Evolutionary conservation across 1,140 invertebrate genomes (phyloP).

Genomic region (Mercenaria mercenaria): DNA sequence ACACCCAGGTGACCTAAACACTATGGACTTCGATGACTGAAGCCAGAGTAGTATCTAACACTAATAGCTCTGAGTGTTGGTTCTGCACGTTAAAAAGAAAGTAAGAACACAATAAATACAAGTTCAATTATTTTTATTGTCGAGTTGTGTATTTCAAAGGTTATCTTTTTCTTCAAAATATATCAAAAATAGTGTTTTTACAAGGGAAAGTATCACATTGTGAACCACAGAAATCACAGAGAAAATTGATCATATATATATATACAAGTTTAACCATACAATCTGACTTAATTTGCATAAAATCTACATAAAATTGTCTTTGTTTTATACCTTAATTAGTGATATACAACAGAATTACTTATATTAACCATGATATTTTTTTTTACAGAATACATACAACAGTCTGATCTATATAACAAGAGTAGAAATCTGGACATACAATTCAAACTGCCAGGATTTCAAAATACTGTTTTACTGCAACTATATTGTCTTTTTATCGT

Average conservation of each 20-base stretch:
- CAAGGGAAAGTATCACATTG: background rate
- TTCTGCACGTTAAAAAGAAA: too few species aligned
- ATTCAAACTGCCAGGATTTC: too few species aligned
- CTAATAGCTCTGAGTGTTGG: too few species aligned
- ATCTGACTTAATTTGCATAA: background rate
- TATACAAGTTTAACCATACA: background rate
- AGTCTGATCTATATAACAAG: background rate
- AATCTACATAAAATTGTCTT: background rate
- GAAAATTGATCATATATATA: background rate
- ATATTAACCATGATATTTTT: background rate
- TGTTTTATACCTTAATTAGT: background rate
- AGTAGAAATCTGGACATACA: too few species aligned
- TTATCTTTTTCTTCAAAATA: background rate
- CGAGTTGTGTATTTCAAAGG: background rate
- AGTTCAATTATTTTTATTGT: background rate
- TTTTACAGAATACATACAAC: background rate
- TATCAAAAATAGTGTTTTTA: conserved; percentile 13
- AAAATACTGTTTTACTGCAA: too few species aligned
- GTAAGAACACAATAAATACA: too few species aligned
- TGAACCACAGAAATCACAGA: background rate
- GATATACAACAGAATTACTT: background rate
- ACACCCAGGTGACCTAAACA: too few species aligned
- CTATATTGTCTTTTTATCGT: too few species aligned
- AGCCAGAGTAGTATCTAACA: too few species aligned
- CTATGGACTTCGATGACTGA: too few species aligned